These are phyloP conservation scores for Bicyclus anynana DNA, from an alignment of 1,140 invertebrate species.

Conservation along the genomic window DNA sequence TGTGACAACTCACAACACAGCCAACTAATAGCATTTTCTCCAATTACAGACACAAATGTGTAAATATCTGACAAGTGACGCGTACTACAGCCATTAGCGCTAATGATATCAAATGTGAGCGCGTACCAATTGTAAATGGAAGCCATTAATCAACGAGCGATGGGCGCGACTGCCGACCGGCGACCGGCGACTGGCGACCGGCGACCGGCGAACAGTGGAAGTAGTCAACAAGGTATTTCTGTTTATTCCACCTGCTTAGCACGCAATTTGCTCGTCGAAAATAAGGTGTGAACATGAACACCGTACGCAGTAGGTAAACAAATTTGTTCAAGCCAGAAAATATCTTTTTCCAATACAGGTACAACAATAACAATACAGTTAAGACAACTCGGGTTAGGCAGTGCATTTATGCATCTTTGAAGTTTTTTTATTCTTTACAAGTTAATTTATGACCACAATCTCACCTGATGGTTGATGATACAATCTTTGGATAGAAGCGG, in stretches of 20 bases:
- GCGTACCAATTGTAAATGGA: conserved; percentile 12
- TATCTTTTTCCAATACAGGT: no score
- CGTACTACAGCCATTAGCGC: conserved; percentile 5
- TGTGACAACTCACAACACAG: no score
- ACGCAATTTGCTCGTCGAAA: not conserved
- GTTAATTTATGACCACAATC: no score
- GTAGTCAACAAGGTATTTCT: not conserved
- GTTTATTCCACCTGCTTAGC: not conserved
- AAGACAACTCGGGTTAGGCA: no score
- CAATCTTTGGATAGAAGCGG: no score
- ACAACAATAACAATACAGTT: no score
- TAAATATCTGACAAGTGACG: conserved; percentile 3
- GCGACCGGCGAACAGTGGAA: not conserved
- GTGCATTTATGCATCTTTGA: no score
- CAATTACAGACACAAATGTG: not conserved
- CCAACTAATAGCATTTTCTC: not conserved
- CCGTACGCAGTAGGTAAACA: no score
- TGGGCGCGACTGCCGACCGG: not conserved
- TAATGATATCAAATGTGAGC: conserved; percentile 19
- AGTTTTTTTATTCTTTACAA: no score
- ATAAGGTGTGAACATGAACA: not conserved
- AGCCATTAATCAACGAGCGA: conserved; percentile 12
- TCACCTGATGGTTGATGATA: no score
- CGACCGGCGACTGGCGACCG: not conserved
- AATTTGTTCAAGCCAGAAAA: no score